Evolutionary conservation across 2,113 vertebrate species (phyloP), one percentile per base, ranked within the genome.

Genomic region (Cairina moschata): DNA sequence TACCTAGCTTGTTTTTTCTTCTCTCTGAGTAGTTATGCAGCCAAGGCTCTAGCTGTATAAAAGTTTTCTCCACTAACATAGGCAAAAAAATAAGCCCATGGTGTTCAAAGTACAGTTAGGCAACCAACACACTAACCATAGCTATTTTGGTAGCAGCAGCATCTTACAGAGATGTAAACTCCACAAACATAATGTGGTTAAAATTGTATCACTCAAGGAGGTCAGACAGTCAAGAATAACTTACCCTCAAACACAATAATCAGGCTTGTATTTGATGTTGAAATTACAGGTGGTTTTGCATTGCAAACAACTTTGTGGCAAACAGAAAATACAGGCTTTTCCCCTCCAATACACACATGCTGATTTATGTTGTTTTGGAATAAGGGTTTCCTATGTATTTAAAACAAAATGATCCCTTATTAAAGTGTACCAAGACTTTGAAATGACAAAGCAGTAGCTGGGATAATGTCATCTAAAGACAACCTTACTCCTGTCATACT

Each of bases 211-310:
- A 54, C 34, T 82, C 69, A 75, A 63, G 46, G 63, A 81, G 80
- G 86, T 56, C 65, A 92, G 65, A 79, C 2, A 58, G 58, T 66
- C 88, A 82, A 68, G 94, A 96, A 95, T 86, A 96, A n/a, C 58
- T 86, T 93, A 86, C 32, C 44, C 71, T 82, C 86, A 92, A 93
- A 81, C 63, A 67, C 73, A 93, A 72, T 23, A 83, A 79, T 86
- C 59, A 72, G 69, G 32, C 69, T 82, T 88, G 88, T 66, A 91
- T 86, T 93, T 83, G 28, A 66, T 38, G 73, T 50, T 84, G 62
- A 83, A 96, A 97, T 92, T 86, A 88, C 58, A 96, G 95, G 44
- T 74, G 62, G 66, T 68, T 96, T 78, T 84, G 62, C 66, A 88
- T 34, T 69, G 92, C 65, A 82, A 90, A 96, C 54, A 88, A 26